Conservation (phyloP, 2,797 vertebrate species). For the Gadopsis marmoratus region DNA sequence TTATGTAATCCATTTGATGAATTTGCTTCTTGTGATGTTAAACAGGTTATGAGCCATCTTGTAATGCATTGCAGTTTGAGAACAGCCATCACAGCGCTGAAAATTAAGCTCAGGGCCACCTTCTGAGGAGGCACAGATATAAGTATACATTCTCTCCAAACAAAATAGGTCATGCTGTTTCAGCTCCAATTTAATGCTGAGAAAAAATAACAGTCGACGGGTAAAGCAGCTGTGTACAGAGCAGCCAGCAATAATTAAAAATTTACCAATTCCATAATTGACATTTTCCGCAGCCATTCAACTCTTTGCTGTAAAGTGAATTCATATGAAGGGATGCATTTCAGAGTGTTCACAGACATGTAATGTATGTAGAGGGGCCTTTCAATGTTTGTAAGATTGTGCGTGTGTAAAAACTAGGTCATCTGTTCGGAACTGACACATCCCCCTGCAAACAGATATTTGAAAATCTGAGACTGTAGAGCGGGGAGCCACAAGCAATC, state of each 20-base stretch:
- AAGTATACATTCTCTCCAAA: conserved; percentile 81
- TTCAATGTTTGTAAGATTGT: conserved; percentile 74
- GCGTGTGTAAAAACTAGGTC: conserved; percentile 86
- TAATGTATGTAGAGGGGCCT: conserved; percentile 74
- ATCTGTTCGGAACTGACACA: conserved; percentile 86
- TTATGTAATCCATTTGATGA: conserved; percentile 69
- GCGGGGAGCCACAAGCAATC: conserved; percentile 78
- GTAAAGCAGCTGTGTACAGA: conserved; percentile 72
- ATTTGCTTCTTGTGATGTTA: conserved; percentile 56
- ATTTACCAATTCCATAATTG: conserved; percentile 80
- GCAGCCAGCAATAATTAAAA: conserved; percentile 81
- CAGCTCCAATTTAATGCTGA: conserved; percentile 84
- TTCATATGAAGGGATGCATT: conserved; percentile 55
- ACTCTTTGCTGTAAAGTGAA: conserved; percentile 62
- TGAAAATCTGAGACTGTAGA: conserved; percentile 80
- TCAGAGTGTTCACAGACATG: conserved; percentile 54
- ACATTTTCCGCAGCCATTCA: conserved; percentile 74
- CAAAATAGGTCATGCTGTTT: conserved; percentile 88
- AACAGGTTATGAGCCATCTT: conserved; percentile 73
- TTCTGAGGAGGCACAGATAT: conserved; percentile 77
- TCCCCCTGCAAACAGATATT: conserved; percentile 84
- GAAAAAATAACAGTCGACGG: conserved; percentile 76
- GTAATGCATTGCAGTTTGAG: conserved; percentile 54
- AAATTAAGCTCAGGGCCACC: conserved; percentile 84
- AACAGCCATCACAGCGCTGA: conserved; percentile 53